Base-by-base conservation (phyloP, 92 coral and sea anemone genomes). In the Galaxea fascicularis region DNA sequence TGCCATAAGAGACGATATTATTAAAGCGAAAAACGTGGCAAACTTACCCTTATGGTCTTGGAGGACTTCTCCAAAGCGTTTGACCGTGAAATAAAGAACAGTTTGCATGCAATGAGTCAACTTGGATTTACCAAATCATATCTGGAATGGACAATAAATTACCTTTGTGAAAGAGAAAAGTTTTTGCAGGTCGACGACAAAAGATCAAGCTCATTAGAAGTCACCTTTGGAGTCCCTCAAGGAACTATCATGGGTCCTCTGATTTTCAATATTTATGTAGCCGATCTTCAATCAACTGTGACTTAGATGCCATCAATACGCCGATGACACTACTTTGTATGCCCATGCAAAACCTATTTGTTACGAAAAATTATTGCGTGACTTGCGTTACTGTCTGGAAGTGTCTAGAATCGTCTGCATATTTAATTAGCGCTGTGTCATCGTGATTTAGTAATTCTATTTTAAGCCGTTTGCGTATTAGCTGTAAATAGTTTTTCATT, bases 31-130 rank as follows among this genome's bases (percentile, higher is more conserved):
- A 67, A 67, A 16, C 49, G 7, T 44, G 28, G 73, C 0, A 45
- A 67, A 67, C 28, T 44, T 21, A 67, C 45, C 28, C 22, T 67
- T 44, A 44, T 67, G 8, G 46, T 29, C 73, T 29, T 11, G 12
- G 73, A 44, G 8, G 73, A 28, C 73, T 67, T 67, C 46, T 67
- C 51, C 45, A 67, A 67, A n/a, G 73, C n/a, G 10, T 67, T 67
- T 17, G 51, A 67, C 46, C 28, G 73, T 67, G 14, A 67, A 67
- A 21, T 67, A 67, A 7, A 67, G 51, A 45, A 26, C 73, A 26
- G n/a, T 67, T 7, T 59, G 14, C n/a, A 59, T 20, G 20, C 26
- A 67, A 14, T 67, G 73, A 67, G 28, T 67, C 17, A 18, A 26
- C 51, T 31, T 29, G 73, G 73, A 27, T 67, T 67, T 45, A 26